Evolutionary conservation across 2,113 vertebrate genomes (phyloP).

Genomic region (Eurystomus gularis): DNA sequence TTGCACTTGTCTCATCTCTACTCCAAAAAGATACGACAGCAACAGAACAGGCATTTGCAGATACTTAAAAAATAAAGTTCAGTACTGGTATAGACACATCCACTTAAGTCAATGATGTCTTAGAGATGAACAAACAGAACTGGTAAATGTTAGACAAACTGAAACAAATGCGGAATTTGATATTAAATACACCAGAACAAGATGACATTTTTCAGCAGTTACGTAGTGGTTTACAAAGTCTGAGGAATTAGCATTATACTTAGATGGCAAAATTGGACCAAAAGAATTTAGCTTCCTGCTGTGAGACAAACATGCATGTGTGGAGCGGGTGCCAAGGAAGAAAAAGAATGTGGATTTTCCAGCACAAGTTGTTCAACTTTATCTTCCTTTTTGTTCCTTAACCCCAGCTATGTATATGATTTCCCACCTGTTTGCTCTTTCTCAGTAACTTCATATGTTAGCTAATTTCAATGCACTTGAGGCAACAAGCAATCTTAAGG

Average conservation of each 20-base stretch:
- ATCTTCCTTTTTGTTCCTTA: neutral
- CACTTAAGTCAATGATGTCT: neutral
- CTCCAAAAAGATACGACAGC: neutral
- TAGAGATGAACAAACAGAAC: neutral
- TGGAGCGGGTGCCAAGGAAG: neutral
- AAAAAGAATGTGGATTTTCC: neutral
- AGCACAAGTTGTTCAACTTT: neutral
- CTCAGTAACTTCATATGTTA: neutral
- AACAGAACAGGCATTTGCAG: neutral
- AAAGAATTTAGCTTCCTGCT: neutral
- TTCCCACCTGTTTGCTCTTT: neutral
- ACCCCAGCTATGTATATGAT: neutral
- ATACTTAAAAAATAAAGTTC: neutral
- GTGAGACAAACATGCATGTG: rapidly evolving
- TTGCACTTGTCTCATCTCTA: neutral
- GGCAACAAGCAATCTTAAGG: neutral
- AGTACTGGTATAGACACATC: neutral
- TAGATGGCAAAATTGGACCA: neutral
- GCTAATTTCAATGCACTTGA: neutral
- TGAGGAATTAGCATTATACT: neutral
- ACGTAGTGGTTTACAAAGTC: neutral
- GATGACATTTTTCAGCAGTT: neutral
- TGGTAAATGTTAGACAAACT: neutral
- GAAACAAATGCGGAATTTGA: neutral
- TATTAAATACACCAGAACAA: neutral